Conservation (phyloP, 2,797 vertebrate genomes). For the Xenops minutus region DNA sequence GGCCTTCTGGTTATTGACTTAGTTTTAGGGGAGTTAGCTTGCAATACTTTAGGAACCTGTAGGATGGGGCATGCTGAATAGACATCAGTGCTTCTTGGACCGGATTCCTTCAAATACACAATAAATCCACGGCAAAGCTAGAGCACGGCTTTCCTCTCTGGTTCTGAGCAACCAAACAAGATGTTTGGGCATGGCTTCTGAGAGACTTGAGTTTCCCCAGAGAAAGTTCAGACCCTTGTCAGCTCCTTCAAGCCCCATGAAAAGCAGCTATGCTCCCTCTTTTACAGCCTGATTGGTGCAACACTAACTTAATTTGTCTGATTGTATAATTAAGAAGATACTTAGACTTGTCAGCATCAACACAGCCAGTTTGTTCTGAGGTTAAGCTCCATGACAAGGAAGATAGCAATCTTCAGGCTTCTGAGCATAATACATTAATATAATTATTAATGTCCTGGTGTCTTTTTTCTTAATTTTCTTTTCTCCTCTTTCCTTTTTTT, state of each 20-base stretch:
- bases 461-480: background rate
- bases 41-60: background rate
- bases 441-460: background rate
- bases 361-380: constrained; percentile 16
- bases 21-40: background rate
- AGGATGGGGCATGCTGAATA: background rate
- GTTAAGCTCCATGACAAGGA: constrained; percentile 46
- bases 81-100: background rate
- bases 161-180: background rate
- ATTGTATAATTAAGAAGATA: constrained; percentile 53
- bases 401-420: constrained; percentile 22
- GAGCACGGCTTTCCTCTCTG: background rate
- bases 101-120: background rate
- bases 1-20: background rate
- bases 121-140: background rate
- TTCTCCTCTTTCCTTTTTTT: background rate
- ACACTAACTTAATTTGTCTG: constrained; percentile 20
- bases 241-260: background rate
- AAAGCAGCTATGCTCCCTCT: background rate
- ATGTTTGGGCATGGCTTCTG: background rate
- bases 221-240: background rate
- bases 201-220: background rate
- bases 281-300: background rate
- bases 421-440: constrained; percentile 33
- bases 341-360: constrained; percentile 47